These are phyloP conservation scores for Camptogramma bilineatum DNA, from an alignment of 2,888 invertebrate genomes.

Conservation along the genomic window DNA sequence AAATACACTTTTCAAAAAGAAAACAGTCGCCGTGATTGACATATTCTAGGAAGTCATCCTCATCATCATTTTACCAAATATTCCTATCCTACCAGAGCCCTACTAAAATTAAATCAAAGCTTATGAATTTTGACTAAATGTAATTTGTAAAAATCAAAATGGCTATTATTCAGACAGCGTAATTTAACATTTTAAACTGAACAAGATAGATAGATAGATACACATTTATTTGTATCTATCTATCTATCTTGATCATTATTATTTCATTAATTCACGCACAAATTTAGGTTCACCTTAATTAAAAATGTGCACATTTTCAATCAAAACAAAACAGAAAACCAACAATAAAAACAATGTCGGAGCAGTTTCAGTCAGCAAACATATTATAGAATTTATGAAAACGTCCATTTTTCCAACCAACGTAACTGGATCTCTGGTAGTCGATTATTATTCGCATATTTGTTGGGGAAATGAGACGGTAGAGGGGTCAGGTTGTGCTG, in stretches of 20 bases:
- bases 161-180: too few relatives aligned
- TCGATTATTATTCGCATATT: conserved; percentile 46
- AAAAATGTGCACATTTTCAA: conserved; percentile 36
- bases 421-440: conserved; percentile 45
- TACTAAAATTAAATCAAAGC: too few relatives aligned
- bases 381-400: conserved; percentile 59
- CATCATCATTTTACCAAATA: too few relatives aligned
- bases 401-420: conserved; percentile 53
- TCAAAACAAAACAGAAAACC: conserved; percentile 58
- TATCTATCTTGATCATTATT: neutral
- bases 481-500: conserved; percentile 49
- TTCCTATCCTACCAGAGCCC: too few relatives aligned
- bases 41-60: too few relatives aligned
- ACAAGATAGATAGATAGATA: too few relatives aligned
- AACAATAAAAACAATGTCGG: conserved; percentile 54
- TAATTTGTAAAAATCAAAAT: too few relatives aligned
- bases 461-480: conserved; percentile 37
- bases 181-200: too few relatives aligned
- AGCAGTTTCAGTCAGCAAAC: conserved; percentile 56
- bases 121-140: too few relatives aligned
- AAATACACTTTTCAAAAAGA: too few relatives aligned
- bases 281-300: conserved; percentile 8
- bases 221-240: too few relatives aligned
- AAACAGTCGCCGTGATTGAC: too few relatives aligned
- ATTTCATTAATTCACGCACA: neutral